Evolutionary conservation across 1,140 invertebrate species (phyloP), one percentile per base, ranked within the genome.

Genomic region (Drosophila tani): DNA sequence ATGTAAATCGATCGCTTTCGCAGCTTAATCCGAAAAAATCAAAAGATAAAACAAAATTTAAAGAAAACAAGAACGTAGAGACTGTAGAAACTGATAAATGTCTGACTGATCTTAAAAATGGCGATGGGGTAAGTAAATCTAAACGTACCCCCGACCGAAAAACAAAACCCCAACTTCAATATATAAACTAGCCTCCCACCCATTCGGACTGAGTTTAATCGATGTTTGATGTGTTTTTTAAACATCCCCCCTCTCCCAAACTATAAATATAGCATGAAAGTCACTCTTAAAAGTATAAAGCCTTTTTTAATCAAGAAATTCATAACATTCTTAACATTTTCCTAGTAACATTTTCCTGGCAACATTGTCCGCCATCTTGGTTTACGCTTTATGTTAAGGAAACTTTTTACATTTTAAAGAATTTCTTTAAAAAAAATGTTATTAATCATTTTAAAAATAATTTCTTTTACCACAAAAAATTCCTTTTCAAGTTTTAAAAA

Each of bases 1-100:
- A 79, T 79, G 76, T 79, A 55, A 49, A 77, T 74, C 67, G 70
- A 87, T 88, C 83, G 84, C 76, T 83, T 86, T 75, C 84, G 85
- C 85, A 90, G 85, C 85, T 90, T 15, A 90, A 90, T 76, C 85
- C 91, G 50, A 92, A 92, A 82, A 92, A 92, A 63, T 81, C 82
- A 14, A 92, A 92, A 92, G 91, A 92, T 63, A 92, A 92, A 78
- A 59, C 55, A 63, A 90, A 90, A 82, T 74, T 79, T 69, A 90
- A 69, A 79, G 86, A 90, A 78, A 68, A 86, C 45, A 82, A 91
- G 78, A 75, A 91, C 75, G 71, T 90, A 91, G 82, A 90, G 74
- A 91, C 80, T 86, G 76, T 88, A 87, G 86, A 92, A 79, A 82
- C 75, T 85, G 86, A 92, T 71, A 80, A 85, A 74, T 84, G 77